Percentiles rank a stretch among this genome's conserved stretches.
Conservation (phyloP, 2,888 invertebrate species). For the Prenolepis imparis region DNA sequence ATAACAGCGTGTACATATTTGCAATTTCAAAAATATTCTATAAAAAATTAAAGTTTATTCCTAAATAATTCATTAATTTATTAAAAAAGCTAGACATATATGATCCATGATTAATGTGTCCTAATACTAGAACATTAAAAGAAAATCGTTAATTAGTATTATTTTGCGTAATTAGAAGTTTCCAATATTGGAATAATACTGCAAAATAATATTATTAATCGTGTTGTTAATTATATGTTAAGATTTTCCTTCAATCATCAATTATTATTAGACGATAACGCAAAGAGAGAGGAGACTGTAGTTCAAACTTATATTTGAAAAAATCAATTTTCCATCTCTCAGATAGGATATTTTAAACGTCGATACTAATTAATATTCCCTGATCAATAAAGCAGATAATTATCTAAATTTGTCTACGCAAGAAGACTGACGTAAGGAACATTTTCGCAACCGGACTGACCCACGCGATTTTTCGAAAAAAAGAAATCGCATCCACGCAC, state of each 20-base stretch:
- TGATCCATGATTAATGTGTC: background rate
- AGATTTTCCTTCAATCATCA: background rate
- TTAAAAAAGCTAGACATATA: background rate
- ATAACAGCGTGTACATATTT: background rate
- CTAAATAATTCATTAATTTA: slow-evolving; percentile 4
- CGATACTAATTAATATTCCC: background rate
- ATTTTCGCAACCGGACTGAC: background rate
- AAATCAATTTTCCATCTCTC: background rate
- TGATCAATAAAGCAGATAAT: background rate
- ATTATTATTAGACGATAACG: no score
- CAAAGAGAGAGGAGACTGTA: background rate
- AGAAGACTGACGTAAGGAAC: background rate
- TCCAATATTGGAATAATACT: background rate
- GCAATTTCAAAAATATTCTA: background rate
- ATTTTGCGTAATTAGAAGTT: background rate
- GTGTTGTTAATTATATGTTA: background rate
- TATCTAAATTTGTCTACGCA: background rate
- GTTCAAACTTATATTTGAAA: background rate
- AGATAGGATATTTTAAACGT: background rate
- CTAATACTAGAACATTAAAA: background rate
- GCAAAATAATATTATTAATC: background rate
- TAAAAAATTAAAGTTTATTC: background rate
- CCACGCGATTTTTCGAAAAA: background rate
- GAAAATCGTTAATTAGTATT: background rate
- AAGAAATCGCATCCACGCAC: background rate